Percentiles rank a stretch among this genome's conserved stretches.
Evolutionary conservation across 1,140 invertebrate genomes (phyloP).

Genomic region (Tribolium madens): DNA sequence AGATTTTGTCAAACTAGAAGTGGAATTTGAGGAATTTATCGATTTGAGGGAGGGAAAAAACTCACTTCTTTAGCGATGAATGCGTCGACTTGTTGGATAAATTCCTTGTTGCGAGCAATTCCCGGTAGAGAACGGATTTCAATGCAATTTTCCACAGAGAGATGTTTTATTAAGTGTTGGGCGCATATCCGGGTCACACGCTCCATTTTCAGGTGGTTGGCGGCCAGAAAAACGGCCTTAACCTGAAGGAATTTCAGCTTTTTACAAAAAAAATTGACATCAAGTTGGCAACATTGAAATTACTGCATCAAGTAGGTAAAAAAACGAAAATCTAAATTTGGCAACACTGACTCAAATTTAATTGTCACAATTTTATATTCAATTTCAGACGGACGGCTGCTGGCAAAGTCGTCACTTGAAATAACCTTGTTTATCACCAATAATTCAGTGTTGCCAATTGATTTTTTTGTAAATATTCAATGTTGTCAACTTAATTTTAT

Average conservation of each 20-base stretch:
- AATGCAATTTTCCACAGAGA: slow-evolving; percentile 79
- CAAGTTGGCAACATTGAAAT: background rate
- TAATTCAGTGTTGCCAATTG: too few species aligned
- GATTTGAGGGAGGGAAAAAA: slow-evolving; percentile 43
- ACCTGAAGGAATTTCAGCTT: slow-evolving; percentile 65
- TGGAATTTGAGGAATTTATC: background rate
- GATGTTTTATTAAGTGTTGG: slow-evolving; percentile 75
- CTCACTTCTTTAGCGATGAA: slow-evolving; percentile 80
- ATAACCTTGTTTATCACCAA: too few species aligned
- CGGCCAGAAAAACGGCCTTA: slow-evolving; percentile 80
- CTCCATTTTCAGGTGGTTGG: slow-evolving; percentile 80
- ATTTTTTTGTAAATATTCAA: too few species aligned
- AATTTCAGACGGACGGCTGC: too few species aligned
- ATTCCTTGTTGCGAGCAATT: slow-evolving; percentile 72
- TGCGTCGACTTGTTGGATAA: slow-evolving; percentile 75
- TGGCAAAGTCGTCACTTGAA: too few species aligned
- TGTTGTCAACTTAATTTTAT: too few species aligned
- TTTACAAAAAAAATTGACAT: background rate
- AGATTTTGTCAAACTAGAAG: slow-evolving; percentile 72
- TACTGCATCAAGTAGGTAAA: too few species aligned
- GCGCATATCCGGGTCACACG: slow-evolving; percentile 78
- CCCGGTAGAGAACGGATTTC: slow-evolving; percentile 77
- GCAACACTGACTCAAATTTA: too few species aligned
- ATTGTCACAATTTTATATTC: too few species aligned
- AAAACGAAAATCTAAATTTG: too few species aligned